phyloP scores from a whole-genome alignment of 2,888 invertebrate genomes.

The Drosophila differens region DNA sequence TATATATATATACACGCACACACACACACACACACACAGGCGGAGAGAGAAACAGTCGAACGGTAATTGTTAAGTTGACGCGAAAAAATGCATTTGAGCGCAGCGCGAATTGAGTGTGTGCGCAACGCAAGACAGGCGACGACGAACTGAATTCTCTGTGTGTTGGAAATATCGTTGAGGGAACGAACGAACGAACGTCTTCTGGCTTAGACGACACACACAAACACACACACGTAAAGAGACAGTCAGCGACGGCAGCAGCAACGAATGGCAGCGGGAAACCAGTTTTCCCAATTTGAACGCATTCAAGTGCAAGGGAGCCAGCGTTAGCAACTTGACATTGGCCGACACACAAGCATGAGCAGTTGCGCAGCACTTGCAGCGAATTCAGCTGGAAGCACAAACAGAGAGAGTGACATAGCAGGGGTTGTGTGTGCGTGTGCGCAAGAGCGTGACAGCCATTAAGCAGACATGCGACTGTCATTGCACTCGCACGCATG shows the following conservation, averaged over 20 bases:
- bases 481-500: slow-evolving; percentile 71
- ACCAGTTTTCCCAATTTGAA: slow-evolving; percentile 70
- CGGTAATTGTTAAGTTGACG: slow-evolving; percentile 33
- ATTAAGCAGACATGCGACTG: slow-evolving; percentile 40
- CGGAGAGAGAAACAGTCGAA: slow-evolving; percentile 6
- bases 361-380: slow-evolving; percentile 44
- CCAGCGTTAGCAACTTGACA: slow-evolving; percentile 13
- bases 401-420: neutral
- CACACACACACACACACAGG: slow-evolving; percentile 10
- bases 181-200: slow-evolving; percentile 71
- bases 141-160: slow-evolving; percentile 84
- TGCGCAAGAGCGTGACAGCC: slow-evolving; percentile 60
- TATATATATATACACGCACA: neutral
- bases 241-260: slow-evolving; percentile 31
- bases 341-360: slow-evolving; percentile 28
- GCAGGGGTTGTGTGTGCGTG: slow-evolving; percentile 53
- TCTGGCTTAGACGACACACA: slow-evolving; percentile 64
- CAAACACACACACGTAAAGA: slow-evolving; percentile 10
- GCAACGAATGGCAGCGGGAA: slow-evolving; percentile 74
- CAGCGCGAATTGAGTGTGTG: slow-evolving; percentile 81
- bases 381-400: slow-evolving; percentile 52
- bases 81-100: slow-evolving; percentile 42
- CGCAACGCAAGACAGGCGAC: slow-evolving; percentile 85
- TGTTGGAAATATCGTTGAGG: slow-evolving; percentile 68
- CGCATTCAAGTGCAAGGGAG: slow-evolving; percentile 43